These are phyloP conservation scores for Exocentrus adspersus DNA, from an alignment of 2,888 invertebrate species.

Conservation along the genomic window DNA sequence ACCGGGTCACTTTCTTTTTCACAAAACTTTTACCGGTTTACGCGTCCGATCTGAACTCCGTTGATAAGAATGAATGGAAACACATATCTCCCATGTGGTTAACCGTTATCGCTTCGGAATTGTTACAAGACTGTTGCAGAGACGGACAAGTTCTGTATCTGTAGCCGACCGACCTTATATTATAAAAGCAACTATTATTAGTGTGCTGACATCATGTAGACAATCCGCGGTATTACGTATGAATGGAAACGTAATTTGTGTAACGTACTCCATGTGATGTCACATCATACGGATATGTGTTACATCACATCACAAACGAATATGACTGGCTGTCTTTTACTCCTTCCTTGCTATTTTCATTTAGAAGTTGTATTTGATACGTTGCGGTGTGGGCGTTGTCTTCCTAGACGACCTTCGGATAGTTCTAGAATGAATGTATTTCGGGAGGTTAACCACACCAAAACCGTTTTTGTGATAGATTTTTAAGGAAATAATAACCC, in stretches of 20 bases:
- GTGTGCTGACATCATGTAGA: slow-evolving; percentile 43
- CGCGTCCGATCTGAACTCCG: no score
- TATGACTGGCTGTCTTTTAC: slow-evolving; percentile 2
- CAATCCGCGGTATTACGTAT: slow-evolving; percentile 40
- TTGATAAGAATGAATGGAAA: slow-evolving; percentile 23
- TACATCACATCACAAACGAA: slow-evolving; percentile 11
- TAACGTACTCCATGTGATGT: slow-evolving; percentile 38
- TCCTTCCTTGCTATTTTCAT: slow-evolving; percentile 9
- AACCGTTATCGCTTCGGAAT: slow-evolving; percentile 21
- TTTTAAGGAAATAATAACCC: no score
- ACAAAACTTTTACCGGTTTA: background rate
- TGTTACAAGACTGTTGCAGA: slow-evolving; percentile 31
- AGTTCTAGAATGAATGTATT: slow-evolving; percentile 12
- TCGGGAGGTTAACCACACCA: no score
- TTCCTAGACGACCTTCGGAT: slow-evolving; percentile 17
- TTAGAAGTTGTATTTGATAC: slow-evolving; percentile 14
- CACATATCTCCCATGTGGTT: slow-evolving; percentile 35
- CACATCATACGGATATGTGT: slow-evolving; percentile 21
- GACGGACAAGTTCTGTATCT: slow-evolving; percentile 30
- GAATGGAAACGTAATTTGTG: slow-evolving; percentile 44
- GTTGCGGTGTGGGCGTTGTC: slow-evolving; percentile 15
- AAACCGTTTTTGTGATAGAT: no score
- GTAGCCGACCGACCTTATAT: slow-evolving; percentile 30
- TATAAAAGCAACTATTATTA: slow-evolving; percentile 38
- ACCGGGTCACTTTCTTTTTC: background rate